These are phyloP conservation scores for Psephotus haematonotus DNA, from an alignment of 2,113 vertebrate genomes.

Conservation along the genomic window DNA sequence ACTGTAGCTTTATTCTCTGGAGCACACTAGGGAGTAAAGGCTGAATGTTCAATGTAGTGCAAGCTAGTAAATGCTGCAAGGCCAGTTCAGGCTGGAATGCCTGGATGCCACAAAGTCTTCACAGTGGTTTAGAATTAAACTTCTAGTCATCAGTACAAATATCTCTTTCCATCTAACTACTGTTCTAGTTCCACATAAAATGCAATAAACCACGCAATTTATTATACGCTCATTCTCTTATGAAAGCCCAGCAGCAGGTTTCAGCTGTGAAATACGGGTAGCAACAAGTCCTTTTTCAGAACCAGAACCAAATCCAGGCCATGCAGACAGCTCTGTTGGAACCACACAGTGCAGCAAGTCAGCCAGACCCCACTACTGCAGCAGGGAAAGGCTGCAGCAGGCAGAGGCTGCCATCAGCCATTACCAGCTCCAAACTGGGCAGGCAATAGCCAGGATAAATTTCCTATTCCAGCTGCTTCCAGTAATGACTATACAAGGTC, in stretches of 20 bases:
- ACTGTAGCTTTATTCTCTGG: background rate
- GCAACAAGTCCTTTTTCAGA: background rate
- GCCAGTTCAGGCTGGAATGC: background rate
- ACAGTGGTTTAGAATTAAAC: background rate
- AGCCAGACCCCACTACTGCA: background rate
- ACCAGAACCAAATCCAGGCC: background rate
- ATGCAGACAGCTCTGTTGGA: background rate
- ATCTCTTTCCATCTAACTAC: background rate
- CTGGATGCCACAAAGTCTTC: background rate
- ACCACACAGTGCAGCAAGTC: fast-evolving
- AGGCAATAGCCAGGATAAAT: background rate
- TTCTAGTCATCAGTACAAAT: background rate
- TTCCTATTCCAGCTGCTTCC: background rate
- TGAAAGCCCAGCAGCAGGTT: background rate
- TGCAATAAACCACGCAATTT: background rate
- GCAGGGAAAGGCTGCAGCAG: background rate
- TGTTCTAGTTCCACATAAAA: background rate
- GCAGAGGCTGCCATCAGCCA: background rate
- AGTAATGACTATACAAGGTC: fast-evolving
- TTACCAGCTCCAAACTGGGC: background rate
- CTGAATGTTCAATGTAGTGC: background rate
- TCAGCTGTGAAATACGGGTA: background rate
- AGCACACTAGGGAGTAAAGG: background rate
- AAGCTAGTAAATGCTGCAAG: background rate
- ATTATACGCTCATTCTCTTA: background rate